Evolutionary conservation across 2,797 vertebrate genomes (phyloP).

Genomic region (Chiroxiphia lanceolata): DNA sequence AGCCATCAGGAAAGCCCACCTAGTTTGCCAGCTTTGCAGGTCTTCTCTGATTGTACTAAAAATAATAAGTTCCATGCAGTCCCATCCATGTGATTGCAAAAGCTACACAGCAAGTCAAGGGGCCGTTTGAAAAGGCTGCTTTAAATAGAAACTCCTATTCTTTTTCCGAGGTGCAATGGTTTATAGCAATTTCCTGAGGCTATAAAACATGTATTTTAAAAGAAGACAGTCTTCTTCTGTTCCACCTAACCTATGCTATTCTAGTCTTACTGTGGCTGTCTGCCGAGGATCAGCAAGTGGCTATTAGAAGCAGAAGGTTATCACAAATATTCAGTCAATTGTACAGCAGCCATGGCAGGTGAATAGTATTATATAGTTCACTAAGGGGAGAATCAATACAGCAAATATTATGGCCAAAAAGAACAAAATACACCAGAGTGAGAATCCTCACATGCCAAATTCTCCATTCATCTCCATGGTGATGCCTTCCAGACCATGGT

Average conservation of each 20-base stretch:
- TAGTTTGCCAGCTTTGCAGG: slow-evolving; percentile 37
- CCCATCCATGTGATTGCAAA: not conserved
- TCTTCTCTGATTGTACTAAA: slow-evolving; percentile 57
- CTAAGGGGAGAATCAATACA: not conserved
- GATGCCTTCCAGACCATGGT: not conserved
- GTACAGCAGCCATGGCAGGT: not conserved
- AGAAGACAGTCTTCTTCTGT: not conserved
- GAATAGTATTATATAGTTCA: not conserved
- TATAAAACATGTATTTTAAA: slow-evolving; percentile 2
- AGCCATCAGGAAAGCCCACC: slow-evolving; percentile 56
- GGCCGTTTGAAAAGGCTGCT: slow-evolving; percentile 24
- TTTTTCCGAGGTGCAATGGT: slow-evolving; percentile 17
- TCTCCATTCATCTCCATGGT: not conserved
- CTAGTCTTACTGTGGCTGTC: not conserved
- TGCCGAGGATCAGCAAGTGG: not conserved
- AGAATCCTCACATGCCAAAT: not conserved
- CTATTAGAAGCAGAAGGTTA: not conserved
- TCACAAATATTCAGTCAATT: not conserved
- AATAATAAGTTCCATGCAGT: slow-evolving; percentile 43
- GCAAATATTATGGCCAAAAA: not conserved
- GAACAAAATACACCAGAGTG: not conserved
- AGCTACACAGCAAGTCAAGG: not conserved
- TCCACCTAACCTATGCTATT: not conserved
- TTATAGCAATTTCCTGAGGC: slow-evolving; percentile 22
- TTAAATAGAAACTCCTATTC: slow-evolving; percentile 22